Evolutionary conservation across 2,113 vertebrate genomes (phyloP).

Genomic region (Laticauda laticaudata): DNA sequence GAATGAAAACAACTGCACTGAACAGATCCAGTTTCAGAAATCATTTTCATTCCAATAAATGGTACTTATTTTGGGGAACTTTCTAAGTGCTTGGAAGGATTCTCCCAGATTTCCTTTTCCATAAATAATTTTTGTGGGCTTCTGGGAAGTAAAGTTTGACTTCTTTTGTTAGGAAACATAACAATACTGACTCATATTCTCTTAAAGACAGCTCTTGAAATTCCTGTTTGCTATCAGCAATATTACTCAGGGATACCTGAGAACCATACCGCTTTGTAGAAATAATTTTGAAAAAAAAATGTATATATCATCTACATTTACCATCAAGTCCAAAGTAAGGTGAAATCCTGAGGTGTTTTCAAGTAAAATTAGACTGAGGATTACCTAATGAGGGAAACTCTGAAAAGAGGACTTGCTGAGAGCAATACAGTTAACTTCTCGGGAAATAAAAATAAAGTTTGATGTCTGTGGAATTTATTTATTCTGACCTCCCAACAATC

Average conservation of each 20-base stretch:
- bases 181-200: neutral
- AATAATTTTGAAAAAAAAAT: neutral
- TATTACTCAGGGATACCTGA: neutral
- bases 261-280: neutral
- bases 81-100: neutral
- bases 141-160: neutral
- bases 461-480: neutral
- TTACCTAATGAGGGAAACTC: neutral
- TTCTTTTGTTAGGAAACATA: neutral
- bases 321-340: conserved; percentile 17
- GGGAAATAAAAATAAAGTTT: neutral
- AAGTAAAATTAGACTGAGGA: neutral
- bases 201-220: neutral
- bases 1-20: neutral
- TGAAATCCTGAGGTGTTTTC: neutral
- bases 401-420: neutral
- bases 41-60: neutral
- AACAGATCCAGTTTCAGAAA: neutral
- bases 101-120: neutral
- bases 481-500: neutral
- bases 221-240: neutral
- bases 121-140: neutral
- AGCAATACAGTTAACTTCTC: neutral
- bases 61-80: neutral
- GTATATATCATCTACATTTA: neutral